Percentiles rank a stretch among this genome's conserved stretches.
These are phyloP conservation scores for Rhadinocentrus ornatus DNA, from an alignment of 2,797 vertebrate genomes.

Conservation along the genomic window DNA sequence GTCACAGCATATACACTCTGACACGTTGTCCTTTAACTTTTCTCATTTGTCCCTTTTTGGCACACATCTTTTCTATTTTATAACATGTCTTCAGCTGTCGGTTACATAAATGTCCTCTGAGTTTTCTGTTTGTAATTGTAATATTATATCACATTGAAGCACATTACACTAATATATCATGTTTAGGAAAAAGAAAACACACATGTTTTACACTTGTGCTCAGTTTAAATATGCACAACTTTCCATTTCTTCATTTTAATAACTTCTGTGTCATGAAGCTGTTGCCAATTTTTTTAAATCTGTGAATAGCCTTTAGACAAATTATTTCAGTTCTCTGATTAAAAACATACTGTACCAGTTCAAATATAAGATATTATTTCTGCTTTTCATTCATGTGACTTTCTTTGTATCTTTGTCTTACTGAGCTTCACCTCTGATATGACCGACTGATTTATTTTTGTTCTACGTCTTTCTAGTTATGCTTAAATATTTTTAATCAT, in stretches of 20 bases:
- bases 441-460: neutral
- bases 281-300: neutral
- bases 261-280: neutral
- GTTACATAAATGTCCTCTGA: neutral
- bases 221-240: neutral
- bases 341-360: neutral
- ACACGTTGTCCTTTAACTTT: slow-evolving; percentile 6
- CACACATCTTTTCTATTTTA: neutral
- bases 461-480: neutral
- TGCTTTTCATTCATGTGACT: neutral
- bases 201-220: neutral
- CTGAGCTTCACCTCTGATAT: no score
- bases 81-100: slow-evolving; percentile 6
- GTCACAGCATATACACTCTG: slow-evolving; percentile 13
- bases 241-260: no score
- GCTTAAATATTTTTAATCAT: neutral
- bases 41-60: slow-evolving; percentile 1
- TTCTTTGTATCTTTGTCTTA: neutral
- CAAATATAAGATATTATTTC: neutral
- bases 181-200: neutral
- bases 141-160: neutral
- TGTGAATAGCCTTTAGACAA: neutral
- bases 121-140: neutral
- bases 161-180: neutral
- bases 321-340: neutral